These are phyloP conservation scores for Gymnothorax javanicus DNA, from an alignment of 2,797 vertebrate genomes.

Conservation along the genomic window DNA sequence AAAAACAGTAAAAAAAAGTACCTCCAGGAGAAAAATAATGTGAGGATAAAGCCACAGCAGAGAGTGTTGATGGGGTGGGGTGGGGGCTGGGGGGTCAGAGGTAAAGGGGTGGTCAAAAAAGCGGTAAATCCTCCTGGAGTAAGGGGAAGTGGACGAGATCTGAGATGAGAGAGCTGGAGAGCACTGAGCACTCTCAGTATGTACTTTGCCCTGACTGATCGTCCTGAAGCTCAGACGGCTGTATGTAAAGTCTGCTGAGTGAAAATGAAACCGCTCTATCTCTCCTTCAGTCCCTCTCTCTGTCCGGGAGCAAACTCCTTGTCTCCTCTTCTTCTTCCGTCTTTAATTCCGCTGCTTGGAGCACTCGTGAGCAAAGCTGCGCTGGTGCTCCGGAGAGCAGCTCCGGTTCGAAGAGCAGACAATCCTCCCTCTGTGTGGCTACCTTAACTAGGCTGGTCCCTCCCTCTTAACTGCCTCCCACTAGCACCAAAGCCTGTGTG, in stretches of 20 bases:
- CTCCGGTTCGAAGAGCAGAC: constrained; percentile 71
- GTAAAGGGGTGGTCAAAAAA: background rate
- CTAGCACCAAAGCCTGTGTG: constrained; percentile 11
- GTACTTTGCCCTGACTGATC: constrained; percentile 40
- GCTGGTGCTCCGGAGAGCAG: constrained; percentile 34
- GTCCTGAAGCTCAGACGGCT: background rate
- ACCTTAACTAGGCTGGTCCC: constrained; percentile 52
- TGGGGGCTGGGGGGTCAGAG: background rate
- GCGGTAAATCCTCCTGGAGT: constrained; percentile 15
- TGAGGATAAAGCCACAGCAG: background rate
- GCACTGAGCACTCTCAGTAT: constrained; percentile 31
- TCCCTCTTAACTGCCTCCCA: constrained; percentile 51
- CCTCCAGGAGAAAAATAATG: background rate
- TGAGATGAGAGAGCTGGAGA: constrained; percentile 30
- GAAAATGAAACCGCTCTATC: background rate
- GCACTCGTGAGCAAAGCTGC: constrained; percentile 6
- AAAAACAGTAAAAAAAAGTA: background rate
- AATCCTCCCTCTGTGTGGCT: constrained; percentile 70
- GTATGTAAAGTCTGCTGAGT: constrained; percentile 5
- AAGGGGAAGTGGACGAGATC: background rate
- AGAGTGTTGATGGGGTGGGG: constrained; percentile 11
- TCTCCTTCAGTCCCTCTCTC: constrained; percentile 10
- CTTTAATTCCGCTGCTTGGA: constrained; percentile 25
- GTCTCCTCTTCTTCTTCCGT: background rate
- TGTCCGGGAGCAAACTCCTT: background rate